Evolutionary conservation across 2,797 vertebrate species (phyloP).

Genomic region (Percopsis omiscomaycus): DNA sequence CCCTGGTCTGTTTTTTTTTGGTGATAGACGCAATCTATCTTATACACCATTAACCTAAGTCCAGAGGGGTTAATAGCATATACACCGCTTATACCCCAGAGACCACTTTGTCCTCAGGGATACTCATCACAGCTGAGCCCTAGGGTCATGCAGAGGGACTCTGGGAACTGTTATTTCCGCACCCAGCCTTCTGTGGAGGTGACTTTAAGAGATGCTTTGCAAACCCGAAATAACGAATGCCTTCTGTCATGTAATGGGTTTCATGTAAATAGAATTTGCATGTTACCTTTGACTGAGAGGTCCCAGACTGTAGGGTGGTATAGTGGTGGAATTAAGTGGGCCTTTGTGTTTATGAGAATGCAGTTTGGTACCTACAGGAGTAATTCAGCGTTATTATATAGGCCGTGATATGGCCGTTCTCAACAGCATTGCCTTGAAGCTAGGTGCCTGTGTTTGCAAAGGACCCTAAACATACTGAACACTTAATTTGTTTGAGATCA

Average conservation of each 20-base stretch:
- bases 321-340: background rate
- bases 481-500: constrained; percentile 30
- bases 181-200: constrained; percentile 28
- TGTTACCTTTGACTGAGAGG: constrained; percentile 1
- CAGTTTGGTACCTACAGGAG: background rate
- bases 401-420: constrained; percentile 10
- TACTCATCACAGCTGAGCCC: constrained; percentile 25
- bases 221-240: constrained; percentile 41
- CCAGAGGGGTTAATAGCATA: constrained; percentile 69
- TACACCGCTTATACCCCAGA: constrained; percentile 41
- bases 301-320: background rate
- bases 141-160: constrained; percentile 19
- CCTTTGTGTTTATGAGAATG: constrained; percentile 22
- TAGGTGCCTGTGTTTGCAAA: constrained; percentile 31
- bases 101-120: constrained; percentile 27
- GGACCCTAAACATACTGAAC: constrained; percentile 11
- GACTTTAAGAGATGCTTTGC: constrained; percentile 40
- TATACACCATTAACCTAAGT: constrained; percentile 47
- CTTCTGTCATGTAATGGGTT: constrained; percentile 11
- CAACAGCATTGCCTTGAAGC: constrained; percentile 24
- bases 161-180: constrained; percentile 50
- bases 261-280: constrained; percentile 15
- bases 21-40: constrained; percentile 30
- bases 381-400: background rate
- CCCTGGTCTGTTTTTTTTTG: background rate